Base-by-base conservation (phyloP, 2,113 vertebrate genomes). In the Salvelinus sp. region DNA sequence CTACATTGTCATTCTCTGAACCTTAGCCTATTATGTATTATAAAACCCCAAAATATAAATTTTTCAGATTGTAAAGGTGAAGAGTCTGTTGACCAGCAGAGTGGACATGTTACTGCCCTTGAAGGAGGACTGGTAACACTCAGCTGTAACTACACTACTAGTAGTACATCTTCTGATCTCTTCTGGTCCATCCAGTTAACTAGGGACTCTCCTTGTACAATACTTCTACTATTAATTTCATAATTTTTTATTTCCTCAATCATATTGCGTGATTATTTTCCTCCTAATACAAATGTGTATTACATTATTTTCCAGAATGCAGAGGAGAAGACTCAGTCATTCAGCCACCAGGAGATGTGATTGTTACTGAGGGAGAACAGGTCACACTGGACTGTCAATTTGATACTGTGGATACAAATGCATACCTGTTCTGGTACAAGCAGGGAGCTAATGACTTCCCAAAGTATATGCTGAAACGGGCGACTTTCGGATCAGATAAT, bases 111-210 rank as follows among this genome's bases (percentile, higher is more conserved):
- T 9, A 30, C 67, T 70, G 73, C 58, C 27, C 27, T 20, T 72
- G 82, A 81, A 74, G 74, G 67, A 72, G 60, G 48, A 54, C 48
- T 22, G 47, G 71, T 83, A 18, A 79, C 62, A 6, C 54, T 80
- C n/a, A 28, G 27, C 62, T 79, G 77, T 67, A 58, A 64, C 6
- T 76, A 70, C 65, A 38, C 33, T 10, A 70, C 66, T 14, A 3
- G 27, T 14, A 3, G 2, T 14, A 0, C 33, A 54, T 7, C 1
- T 7, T 1, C 22, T 47, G 25, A 73, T 30, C 70, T 82, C 33
- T 73, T 66, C 74, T 82, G 81, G 81, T 76, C 63, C 70, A 73
- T 78, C n/a, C 71, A 78, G 10, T 28, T 44, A 12, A 4, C 70
- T 18, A 78, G 57, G 0, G 27, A 54, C 2, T 28, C 27, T 73